Evolutionary conservation across 2,797 vertebrate genomes (phyloP).

Genomic region (Discoglossus pictus): DNA sequence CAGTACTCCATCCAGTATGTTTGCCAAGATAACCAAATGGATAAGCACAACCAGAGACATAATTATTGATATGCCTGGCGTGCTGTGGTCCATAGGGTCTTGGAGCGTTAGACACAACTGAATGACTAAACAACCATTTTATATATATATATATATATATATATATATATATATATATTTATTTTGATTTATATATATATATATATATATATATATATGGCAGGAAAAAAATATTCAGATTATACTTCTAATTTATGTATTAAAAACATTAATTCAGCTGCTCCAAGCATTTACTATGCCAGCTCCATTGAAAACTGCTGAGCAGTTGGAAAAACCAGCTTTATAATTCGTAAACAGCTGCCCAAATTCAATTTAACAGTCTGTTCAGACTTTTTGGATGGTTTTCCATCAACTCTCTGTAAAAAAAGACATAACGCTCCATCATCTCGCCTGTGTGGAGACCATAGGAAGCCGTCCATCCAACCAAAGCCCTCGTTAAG

Average conservation of each 20-base stretch:
- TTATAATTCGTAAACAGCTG: slow-evolving; percentile 11
- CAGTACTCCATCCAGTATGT: no score
- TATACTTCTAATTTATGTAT: slow-evolving; percentile 40
- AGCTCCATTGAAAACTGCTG: slow-evolving; percentile 22
- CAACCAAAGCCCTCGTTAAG: slow-evolving; percentile 31
- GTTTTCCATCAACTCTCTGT: slow-evolving; percentile 19
- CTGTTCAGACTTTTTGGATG: slow-evolving; percentile 1
- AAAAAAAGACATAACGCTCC: slow-evolving; percentile 43
- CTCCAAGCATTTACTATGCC: neutral
- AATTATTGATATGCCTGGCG: no score
- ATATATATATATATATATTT: no score
- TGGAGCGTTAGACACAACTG: no score
- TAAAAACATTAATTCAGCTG: slow-evolving; percentile 13
- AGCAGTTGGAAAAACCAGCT: slow-evolving; percentile 11
- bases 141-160: no score
- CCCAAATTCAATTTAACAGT: slow-evolving; percentile 19
- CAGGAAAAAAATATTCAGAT: no score
- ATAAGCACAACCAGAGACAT: no score
- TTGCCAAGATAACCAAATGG: no score
- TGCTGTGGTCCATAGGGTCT: no score
- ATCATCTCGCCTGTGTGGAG: slow-evolving; percentile 26
- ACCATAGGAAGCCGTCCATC: slow-evolving; percentile 30
- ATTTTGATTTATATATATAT: no score
- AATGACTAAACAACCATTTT: no score
- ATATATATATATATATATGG: no score